Evolutionary conservation across 2,113 vertebrate genomes (phyloP), one percentile per base, ranked within the genome.

Genomic region (Tapirus terrestris): DNA sequence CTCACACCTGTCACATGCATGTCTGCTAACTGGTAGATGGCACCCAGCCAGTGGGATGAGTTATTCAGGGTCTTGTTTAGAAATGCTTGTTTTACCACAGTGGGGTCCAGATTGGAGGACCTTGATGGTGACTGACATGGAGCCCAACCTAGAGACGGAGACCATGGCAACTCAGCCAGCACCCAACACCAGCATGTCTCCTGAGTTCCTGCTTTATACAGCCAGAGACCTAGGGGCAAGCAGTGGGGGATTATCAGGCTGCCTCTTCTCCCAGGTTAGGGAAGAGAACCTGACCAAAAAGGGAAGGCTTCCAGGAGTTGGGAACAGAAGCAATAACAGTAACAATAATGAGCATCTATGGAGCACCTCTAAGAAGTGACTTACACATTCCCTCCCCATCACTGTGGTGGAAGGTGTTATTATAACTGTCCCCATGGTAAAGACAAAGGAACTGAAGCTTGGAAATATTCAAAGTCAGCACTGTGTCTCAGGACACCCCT

Each of bases 121-220:
- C 1, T 96, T 93, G 91, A 98, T 97, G 31, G 98, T 98, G 0
- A 98, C 98, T 51, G 98, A 48, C 9, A 98, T 97, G 56, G 99
- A 98, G 76, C 97, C 98, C 48, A 58, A 16, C 94, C 99, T 99
- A 90, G 53, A 84, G 86, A 80, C 2, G 97, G 77, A 98, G 84
- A 96, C 3, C 58, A 45, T 0, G 17, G 70, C 23, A 39, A 75
- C 31, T 95, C 65, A 88, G 85, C 60, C 29, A 61, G 25, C 4
- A 21, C 36, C 29, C 48, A 77, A 58, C 31, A 4, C 2, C 11
- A 92, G 63, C 0, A 23, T 48, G 2, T 39, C 31, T 45, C 13
- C 31, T 12, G 33, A n/a, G 21, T 33, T 43, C 17, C 8, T 23
- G 51, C 51, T 53, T 53, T 53, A 53, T 53, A 53, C 51, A 53